A percentile compares a stretch with the other conserved stretches of the same genome.
Conservation (phyloP, 2,113 vertebrate genomes). For the Brachionichthys hirsutus region DNA sequence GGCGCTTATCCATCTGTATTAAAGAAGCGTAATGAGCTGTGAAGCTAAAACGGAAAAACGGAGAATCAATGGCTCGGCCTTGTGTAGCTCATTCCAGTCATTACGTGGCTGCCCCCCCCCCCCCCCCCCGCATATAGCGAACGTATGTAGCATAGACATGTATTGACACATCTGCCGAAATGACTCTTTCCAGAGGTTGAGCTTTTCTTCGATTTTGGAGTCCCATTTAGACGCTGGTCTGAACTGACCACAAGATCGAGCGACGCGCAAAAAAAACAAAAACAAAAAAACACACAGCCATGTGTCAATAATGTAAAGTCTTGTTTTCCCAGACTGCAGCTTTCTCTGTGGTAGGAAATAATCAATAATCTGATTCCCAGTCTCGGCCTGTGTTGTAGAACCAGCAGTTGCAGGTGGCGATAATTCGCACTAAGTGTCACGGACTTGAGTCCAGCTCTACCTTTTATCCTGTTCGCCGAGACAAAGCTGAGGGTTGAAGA, state of each 20-base stretch:
- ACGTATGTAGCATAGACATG: background rate
- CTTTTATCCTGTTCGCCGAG: too few species aligned
- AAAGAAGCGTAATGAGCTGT: background rate
- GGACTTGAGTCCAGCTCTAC: background rate
- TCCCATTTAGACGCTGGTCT: constrained; percentile 22
- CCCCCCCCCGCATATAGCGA: background rate
- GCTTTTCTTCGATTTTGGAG: constrained; percentile 25
- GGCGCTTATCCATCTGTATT: background rate
- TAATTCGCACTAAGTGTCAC: constrained; percentile 3
- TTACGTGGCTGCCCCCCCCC: background rate
- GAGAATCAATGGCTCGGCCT: constrained; percentile 10
- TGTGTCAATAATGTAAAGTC: constrained; percentile 31
- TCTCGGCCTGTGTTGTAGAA: background rate
- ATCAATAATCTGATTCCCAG: background rate
- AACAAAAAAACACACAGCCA: too few species aligned
- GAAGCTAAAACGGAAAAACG: constrained; percentile 9
- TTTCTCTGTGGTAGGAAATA: background rate
- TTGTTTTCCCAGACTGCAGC: constrained; percentile 10
- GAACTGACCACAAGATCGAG: constrained; percentile 31
- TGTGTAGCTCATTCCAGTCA: background rate
- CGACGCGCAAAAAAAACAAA: constrained; percentile 24
- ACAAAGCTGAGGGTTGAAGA: background rate
- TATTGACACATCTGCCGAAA: constrained; percentile 34
- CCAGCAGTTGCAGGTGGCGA: background rate
- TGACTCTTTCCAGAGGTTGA: constrained; percentile 6